phyloP scores from a whole-genome alignment of 2,888 invertebrate genomes.

The Drosophila koepferae region DNA sequence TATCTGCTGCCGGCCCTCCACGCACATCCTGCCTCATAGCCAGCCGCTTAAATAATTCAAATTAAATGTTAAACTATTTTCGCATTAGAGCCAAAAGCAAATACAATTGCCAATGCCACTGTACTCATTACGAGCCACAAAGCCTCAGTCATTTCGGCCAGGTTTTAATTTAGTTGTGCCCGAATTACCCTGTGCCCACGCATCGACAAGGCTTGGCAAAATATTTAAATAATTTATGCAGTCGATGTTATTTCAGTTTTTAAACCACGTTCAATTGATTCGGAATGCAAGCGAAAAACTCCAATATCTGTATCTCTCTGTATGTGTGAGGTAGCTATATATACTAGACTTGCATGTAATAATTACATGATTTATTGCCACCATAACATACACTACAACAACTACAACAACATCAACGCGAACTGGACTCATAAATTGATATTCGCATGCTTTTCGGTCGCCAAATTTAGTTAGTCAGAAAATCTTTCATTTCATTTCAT shows the following conservation, averaged over 20 bases:
- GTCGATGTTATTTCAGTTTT: constrained; percentile 54
- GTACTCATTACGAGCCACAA: constrained; percentile 31
- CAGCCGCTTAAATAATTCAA: constrained; percentile 65
- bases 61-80: constrained; percentile 44
- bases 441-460: constrained; percentile 16
- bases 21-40: background rate
- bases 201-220: constrained; percentile 24
- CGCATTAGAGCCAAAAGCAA: background rate
- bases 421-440: constrained; percentile 42
- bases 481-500: background rate
- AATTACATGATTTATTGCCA: constrained; percentile 58
- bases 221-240: constrained; percentile 59
- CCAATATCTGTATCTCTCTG: constrained; percentile 2
- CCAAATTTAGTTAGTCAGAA: background rate
- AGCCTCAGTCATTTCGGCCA: constrained; percentile 29
- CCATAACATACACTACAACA: background rate
- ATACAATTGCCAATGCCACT: constrained; percentile 1
- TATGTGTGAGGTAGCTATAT: background rate
- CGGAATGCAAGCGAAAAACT: constrained; percentile 25
- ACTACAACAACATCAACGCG: constrained; percentile 7
- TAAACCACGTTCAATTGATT: too few relatives aligned
- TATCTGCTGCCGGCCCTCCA: too few relatives aligned
- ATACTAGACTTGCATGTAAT: constrained; percentile 18
- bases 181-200: background rate
- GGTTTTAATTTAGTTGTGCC: constrained; percentile 52